Evolutionary conservation across 2,113 vertebrate species (phyloP).

Genomic region (Marmota monax): DNA sequence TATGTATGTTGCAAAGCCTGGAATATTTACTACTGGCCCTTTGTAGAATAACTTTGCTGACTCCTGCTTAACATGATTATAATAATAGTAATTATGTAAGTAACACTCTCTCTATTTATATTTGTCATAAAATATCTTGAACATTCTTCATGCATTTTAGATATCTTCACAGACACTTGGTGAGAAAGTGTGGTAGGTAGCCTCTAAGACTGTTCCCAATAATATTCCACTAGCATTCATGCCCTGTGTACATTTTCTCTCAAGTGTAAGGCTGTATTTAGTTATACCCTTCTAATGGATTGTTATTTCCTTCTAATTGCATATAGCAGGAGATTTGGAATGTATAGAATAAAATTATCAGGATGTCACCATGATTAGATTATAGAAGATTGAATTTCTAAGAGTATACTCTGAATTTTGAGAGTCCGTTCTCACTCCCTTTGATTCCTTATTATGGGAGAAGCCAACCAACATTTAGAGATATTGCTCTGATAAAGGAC

Average conservation of each 20-base stretch:
- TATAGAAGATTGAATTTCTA: not conserved
- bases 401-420: not conserved
- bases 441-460: not conserved
- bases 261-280: not conserved
- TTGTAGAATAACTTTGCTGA: constrained; percentile 19
- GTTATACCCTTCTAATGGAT: not conserved
- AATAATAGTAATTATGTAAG: not conserved
- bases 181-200: not conserved
- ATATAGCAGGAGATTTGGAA: not conserved
- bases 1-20: not conserved
- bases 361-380: not conserved
- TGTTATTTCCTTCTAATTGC: not conserved
- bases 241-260: not conserved
- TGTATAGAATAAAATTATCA: not conserved
- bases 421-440: not conserved
- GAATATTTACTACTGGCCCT: not conserved
- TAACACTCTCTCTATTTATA: not conserved
- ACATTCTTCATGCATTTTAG: not conserved
- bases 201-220: not conserved
- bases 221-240: not conserved
- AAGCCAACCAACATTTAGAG: not conserved
- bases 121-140: not conserved
- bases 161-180: not conserved
- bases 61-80: not conserved
- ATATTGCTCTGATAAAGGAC: not conserved